These are phyloP conservation scores for Nysson spinosus DNA, from an alignment of 2,888 invertebrate genomes.

Conservation along the genomic window DNA sequence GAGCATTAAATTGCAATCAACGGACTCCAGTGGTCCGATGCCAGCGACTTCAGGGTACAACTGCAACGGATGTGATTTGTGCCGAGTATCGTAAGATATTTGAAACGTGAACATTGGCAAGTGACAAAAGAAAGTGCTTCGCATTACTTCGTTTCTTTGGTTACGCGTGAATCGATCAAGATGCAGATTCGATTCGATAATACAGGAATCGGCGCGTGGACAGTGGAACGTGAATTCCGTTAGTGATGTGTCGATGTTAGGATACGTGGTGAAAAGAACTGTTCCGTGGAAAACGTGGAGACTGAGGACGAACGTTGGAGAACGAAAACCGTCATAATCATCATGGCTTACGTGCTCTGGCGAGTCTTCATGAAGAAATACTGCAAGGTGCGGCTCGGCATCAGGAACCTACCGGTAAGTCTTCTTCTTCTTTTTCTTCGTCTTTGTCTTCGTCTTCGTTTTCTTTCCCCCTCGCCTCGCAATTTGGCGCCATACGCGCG, in stretches of 20 bases:
- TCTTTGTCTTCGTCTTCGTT: conserved; percentile 28
- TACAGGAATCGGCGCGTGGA: conserved; percentile 24
- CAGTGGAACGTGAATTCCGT: conserved; percentile 1
- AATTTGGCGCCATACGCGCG: conserved; percentile 27
- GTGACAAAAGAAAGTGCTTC: too few species aligned
- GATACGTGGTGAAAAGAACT: background rate
- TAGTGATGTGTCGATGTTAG: conserved; percentile 1
- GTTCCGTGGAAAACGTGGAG: background rate
- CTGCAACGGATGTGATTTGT: too few species aligned
- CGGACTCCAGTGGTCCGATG: too few species aligned
- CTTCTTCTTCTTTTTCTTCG: conserved; percentile 38
- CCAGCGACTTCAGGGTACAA: too few species aligned
- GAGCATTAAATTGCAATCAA: too few species aligned
- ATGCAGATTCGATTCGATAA: conserved; percentile 26
- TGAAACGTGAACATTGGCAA: too few species aligned
- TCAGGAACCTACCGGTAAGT: conserved; percentile 76
- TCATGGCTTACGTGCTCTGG: conserved; percentile 82
- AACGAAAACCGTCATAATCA: conserved; percentile 29
- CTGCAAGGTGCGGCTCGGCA: conserved; percentile 80
- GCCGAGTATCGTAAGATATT: too few species aligned
- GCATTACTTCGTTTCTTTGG: too few species aligned
- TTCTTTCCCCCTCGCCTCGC: conserved; percentile 11
- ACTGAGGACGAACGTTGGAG: background rate
- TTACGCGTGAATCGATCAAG: conserved; percentile 12
- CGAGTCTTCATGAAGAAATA: conserved; percentile 82